Conservation (phyloP, 2,797 vertebrate species). For the Crenuchus spilurus region DNA sequence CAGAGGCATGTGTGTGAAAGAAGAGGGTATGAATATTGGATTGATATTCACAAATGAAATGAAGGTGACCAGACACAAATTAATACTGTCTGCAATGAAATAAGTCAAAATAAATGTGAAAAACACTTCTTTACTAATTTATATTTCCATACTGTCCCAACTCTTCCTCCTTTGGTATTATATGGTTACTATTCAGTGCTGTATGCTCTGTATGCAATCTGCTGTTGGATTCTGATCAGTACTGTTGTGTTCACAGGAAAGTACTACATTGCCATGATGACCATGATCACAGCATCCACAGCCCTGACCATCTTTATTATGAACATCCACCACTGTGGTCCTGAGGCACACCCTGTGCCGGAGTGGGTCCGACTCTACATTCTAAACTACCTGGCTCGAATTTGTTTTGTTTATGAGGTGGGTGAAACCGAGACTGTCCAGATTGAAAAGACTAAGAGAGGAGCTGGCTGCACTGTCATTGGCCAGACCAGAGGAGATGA, state of each 20-base stretch:
- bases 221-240: neutral
- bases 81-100: no score
- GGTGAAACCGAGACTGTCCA: conserved; percentile 70
- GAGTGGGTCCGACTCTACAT: conserved; percentile 82
- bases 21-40: no score
- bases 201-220: conserved; percentile 1
- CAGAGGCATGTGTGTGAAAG: no score
- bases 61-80: no score
- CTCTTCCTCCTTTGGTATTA: no score
- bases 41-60: no score
- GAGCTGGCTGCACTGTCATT: conserved; percentile 51
- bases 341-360: conserved; percentile 82
- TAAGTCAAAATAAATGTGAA: no score
- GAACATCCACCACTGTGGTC: conserved; percentile 90
- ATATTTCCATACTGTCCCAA: no score
- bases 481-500: conserved; percentile 52
- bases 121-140: no score
- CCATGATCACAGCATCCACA: conserved; percentile 91
- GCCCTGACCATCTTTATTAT: conserved; percentile 92
- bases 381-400: conserved; percentile 80
- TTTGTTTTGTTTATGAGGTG: conserved; percentile 83
- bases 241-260: conserved; percentile 76
- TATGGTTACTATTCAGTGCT: neutral
- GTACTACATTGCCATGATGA: conserved; percentile 95
- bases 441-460: conserved; percentile 36